Percentiles rank a stretch among this genome's conserved stretches.
These are phyloP conservation scores for Ctena decussata DNA, from an alignment of 2,888 invertebrate genomes.

Conservation along the genomic window DNA sequence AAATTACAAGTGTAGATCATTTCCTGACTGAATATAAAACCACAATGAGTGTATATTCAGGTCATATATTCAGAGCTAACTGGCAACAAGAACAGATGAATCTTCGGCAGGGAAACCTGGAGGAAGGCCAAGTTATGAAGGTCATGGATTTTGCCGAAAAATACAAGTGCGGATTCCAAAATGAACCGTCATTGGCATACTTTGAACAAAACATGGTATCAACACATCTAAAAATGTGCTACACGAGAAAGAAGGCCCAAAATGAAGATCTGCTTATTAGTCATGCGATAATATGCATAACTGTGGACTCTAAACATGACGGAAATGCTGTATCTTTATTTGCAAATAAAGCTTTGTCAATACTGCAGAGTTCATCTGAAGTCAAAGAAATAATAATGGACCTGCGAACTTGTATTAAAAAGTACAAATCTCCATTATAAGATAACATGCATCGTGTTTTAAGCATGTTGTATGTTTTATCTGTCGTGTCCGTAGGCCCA, in stretches of 20 bases:
- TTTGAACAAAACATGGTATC: not conserved
- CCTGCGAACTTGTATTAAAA: no score
- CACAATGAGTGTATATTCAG: not conserved
- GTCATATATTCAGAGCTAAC: not conserved
- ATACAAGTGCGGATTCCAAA: not conserved
- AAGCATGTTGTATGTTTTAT: no score
- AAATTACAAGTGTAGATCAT: not conserved
- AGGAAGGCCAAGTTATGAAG: not conserved
- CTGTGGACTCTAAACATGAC: not conserved
- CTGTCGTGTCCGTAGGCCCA: no score
- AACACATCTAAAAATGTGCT: not conserved
- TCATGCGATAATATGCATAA: not conserved
- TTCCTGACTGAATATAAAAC: not conserved
- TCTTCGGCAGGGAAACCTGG: not conserved
- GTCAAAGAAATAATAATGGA: no score
- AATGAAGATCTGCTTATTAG: not conserved
- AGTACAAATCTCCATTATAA: no score
- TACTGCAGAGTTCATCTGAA: no score
- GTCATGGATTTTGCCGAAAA: not conserved
- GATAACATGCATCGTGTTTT: no score
- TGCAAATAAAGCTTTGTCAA: not conserved
- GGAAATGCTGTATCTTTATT: not conserved
- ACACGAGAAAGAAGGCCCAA: not conserved
- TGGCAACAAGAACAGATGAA: not conserved
- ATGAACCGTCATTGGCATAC: not conserved